These are phyloP conservation scores for Drosophila watanabei DNA, from an alignment of 1,140 invertebrate species.

Conservation along the genomic window DNA sequence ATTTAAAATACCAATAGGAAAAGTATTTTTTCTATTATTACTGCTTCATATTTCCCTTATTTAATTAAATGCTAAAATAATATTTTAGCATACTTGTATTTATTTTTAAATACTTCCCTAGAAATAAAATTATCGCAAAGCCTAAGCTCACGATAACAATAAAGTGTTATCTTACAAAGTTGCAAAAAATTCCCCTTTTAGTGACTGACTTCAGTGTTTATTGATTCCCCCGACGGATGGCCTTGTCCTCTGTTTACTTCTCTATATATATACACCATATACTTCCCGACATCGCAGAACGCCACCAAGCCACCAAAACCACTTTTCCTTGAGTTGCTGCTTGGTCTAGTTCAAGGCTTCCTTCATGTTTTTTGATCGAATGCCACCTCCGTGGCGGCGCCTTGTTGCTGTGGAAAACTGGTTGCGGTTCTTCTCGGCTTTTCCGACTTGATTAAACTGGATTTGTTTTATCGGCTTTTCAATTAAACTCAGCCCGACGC, in stretches of 20 bases:
- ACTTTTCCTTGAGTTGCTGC: slow-evolving; percentile 28
- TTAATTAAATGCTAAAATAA: background rate
- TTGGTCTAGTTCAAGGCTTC: slow-evolving; percentile 65
- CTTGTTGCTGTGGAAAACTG: slow-evolving; percentile 37
- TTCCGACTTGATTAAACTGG: slow-evolving; percentile 52
- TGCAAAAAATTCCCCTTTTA: background rate
- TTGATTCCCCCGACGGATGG: slow-evolving; percentile 32
- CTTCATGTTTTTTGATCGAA: slow-evolving; percentile 10
- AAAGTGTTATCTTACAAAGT: background rate
- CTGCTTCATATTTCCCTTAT: background rate
- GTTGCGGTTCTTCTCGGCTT: slow-evolving; percentile 50
- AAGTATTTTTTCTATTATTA: background rate
- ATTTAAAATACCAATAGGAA: background rate
- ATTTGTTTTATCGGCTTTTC: slow-evolving; percentile 58
- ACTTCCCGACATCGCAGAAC: slow-evolving; percentile 1
- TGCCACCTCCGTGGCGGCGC: slow-evolving; percentile 21
- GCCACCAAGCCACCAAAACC: slow-evolving; percentile 7
- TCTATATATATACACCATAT: slow-evolving; percentile 2
- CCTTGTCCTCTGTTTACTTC: slow-evolving; percentile 26
- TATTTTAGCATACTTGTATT: no score
- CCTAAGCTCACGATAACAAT: background rate
- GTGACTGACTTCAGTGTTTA: slow-evolving; percentile 16
- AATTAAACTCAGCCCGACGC: slow-evolving; percentile 40
- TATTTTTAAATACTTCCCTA: background rate
- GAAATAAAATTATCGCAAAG: no score